Percentiles rank a stretch among this genome's conserved stretches.
phyloP scores from a whole-genome alignment of 2,888 invertebrate genomes.

The Amphimallon solstitiale region DNA sequence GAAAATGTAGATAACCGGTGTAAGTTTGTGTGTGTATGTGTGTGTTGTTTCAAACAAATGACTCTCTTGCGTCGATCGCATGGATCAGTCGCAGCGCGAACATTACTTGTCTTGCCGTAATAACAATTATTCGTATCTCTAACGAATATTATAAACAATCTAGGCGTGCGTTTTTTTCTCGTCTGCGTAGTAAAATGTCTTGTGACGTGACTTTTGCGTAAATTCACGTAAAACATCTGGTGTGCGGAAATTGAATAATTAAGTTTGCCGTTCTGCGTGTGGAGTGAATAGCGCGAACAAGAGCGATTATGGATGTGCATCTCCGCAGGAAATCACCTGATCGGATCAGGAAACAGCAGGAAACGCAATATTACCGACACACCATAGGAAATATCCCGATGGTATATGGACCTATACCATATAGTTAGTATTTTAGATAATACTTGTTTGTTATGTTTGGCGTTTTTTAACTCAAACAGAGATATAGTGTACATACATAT shows the following conservation, averaged over 20 bases:
- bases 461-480: neutral
- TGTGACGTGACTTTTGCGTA: too few species aligned
- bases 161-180: too few species aligned
- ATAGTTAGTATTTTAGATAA: conserved; percentile 71
- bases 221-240: too few species aligned
- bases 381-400: conserved; percentile 72
- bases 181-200: too few species aligned
- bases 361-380: conserved; percentile 54
- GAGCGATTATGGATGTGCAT: conserved; percentile 49
- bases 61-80: neutral
- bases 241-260: neutral
- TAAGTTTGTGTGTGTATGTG: too few species aligned
- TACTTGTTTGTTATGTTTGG: neutral
- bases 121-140: neutral
- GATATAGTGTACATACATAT: too few species aligned
- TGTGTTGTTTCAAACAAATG: neutral
- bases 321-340: conserved; percentile 56
- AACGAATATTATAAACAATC: too few species aligned
- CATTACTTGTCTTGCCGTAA: neutral
- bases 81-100: conserved; percentile 18
- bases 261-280: neutral
- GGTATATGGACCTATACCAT: conserved; percentile 79
- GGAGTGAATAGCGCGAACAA: neutral
- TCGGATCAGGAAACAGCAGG: conserved; percentile 51
- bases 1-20: conserved; percentile 1